Base-by-base conservation (phyloP, 30 jellyfish, hydroid and myxozoan genomes). In the Mastigias papua region DNA sequence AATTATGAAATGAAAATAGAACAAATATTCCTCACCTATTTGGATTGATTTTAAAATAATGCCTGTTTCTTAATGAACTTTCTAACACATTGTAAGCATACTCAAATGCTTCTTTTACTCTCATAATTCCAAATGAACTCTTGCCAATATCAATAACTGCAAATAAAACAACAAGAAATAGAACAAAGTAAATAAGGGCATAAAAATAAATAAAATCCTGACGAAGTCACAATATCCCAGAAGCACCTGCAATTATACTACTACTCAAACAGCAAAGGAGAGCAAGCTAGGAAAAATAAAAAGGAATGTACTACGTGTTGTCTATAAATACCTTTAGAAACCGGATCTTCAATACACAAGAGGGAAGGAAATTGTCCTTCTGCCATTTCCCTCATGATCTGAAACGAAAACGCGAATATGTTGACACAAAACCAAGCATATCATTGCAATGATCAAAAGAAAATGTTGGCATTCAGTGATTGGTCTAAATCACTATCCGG, bases 51-150 rank as follows among this genome's bases (percentile, higher is more conserved):
- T 81, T 78, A 83, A 80, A 84, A 67, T 94, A 94, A 46, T 72
- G 89, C 54, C 80, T 76, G 76, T 94, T 94, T 61, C 98, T 78
- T 69, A 94, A 80, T 13, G 98, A 97, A 63, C 96, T 78, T 50
- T 94, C 97, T 32, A 94, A 67, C 22, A 88, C 90, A 61, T 77
- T 79, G 72, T 89, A 94, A 0, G 97, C 98, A 65, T 94, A 89
- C 29, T 94, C 97, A 76, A 94, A 94, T 2, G 97, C 97, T 29
- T 94, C 98, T 54, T 89, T 94, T 25, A 94, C 97, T 73, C 98
- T 90, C 89, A 94, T 74, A 21, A 94, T 89, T 60, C 98, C 98
- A 73, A 90, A 94, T 20, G 98, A 94, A 51, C 98, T 88, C 57
- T 90, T 91, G 62, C 98, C 98, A 76, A 94, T 94, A 42, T 94